phyloP scores from a whole-genome alignment of 2,888 invertebrate species.

The Orthonevra nobilis region DNA sequence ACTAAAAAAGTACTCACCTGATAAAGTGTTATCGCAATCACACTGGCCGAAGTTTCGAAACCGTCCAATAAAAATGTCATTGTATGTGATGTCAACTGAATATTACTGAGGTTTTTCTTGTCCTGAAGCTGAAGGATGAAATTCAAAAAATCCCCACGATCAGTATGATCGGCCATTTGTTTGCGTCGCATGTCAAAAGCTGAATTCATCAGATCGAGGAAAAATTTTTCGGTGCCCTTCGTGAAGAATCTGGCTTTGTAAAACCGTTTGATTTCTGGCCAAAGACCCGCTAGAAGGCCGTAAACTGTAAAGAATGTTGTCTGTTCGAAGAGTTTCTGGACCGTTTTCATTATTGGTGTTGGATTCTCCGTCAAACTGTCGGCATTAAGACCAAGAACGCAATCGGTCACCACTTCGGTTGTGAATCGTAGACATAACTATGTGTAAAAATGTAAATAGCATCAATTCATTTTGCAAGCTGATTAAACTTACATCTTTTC shows the following conservation, averaged over 20 bases:
- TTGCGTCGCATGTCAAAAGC: conserved; percentile 71
- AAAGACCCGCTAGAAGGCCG: conserved; percentile 71
- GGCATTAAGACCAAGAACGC: conserved; percentile 80
- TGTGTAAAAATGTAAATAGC: background rate
- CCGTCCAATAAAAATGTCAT: conserved; percentile 78
- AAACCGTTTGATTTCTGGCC: conserved; percentile 73
- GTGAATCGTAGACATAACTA: conserved; percentile 78
- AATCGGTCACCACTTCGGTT: conserved; percentile 80
- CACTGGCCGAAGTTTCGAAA: conserved; percentile 76
- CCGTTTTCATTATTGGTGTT: conserved; percentile 75
- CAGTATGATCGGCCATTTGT: conserved; percentile 70
- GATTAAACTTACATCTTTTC: conserved; percentile 76
- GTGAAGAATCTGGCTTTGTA: conserved; percentile 72
- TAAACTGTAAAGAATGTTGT: conserved; percentile 70
- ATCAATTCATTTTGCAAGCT: too few relatives aligned
- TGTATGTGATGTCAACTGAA: conserved; percentile 74
- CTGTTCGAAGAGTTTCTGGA: conserved; percentile 75
- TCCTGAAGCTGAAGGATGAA: conserved; percentile 76
- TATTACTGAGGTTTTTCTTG: conserved; percentile 73
- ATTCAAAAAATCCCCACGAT: conserved; percentile 76
- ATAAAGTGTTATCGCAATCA: conserved; percentile 74
- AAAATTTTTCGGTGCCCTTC: conserved; percentile 21
- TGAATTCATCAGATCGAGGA: background rate
- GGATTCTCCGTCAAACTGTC: conserved; percentile 77
- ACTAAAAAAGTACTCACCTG: too few relatives aligned